A percentile compares a stretch with the other conserved stretches of the same genome.
Conservation (phyloP, 2,888 invertebrate species). For the Cynaeus angustus region DNA sequence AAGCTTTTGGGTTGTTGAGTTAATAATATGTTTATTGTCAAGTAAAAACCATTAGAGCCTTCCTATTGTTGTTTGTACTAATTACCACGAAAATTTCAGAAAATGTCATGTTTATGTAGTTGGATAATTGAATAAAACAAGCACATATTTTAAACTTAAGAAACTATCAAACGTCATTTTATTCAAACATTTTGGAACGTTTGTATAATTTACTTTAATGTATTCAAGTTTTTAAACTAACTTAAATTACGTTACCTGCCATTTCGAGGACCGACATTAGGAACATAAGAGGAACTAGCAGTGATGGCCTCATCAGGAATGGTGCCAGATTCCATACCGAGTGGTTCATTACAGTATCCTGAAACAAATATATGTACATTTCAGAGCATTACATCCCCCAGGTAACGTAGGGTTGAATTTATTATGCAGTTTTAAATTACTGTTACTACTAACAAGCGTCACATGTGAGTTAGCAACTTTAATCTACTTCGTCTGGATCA, state of each 20-base stretch:
- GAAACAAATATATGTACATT: constrained; percentile 63
- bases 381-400: constrained; percentile 32
- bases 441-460: constrained; percentile 4
- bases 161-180: background rate
- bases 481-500: background rate
- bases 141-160: background rate
- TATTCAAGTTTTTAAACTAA: constrained; percentile 1
- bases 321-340: constrained; percentile 83
- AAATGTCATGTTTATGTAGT: background rate
- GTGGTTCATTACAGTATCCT: constrained; percentile 77
- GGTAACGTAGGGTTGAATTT: constrained; percentile 33
- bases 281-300: constrained; percentile 82
- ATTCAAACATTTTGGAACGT: background rate
- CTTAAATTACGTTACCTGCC: constrained; percentile 74
- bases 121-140: background rate
- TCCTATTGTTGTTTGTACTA: background rate
- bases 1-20: constrained; percentile 22
- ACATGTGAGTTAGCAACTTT: constrained; percentile 2
- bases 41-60: constrained; percentile 23
- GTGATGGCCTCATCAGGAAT: constrained; percentile 81
- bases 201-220: background rate
- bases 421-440: constrained; percentile 42
- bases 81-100: background rate
- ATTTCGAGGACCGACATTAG: constrained; percentile 80
- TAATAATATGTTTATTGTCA: constrained; percentile 23